These are phyloP conservation scores for Antheraea assamensis DNA, from an alignment of 2,888 invertebrate species.

Conservation along the genomic window DNA sequence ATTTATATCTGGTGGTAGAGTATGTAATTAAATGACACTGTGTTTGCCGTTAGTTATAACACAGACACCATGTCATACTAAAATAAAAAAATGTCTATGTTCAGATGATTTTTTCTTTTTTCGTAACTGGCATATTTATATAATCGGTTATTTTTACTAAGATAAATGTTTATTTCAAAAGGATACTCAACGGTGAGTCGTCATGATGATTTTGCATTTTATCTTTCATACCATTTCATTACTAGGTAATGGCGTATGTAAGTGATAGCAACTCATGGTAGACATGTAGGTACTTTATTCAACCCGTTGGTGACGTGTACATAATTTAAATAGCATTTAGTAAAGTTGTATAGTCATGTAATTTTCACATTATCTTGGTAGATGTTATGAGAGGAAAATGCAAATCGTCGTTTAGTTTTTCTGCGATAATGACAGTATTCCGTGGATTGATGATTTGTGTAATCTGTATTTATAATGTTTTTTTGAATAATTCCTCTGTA, in stretches of 20 bases:
- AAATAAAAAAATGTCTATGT: too few species aligned
- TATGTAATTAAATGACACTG: too few species aligned
- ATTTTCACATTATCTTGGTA: background rate
- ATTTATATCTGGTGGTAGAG: too few species aligned
- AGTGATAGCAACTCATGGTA: background rate
- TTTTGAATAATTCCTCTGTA: background rate
- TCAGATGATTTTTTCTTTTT: too few species aligned
- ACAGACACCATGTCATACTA: too few species aligned
- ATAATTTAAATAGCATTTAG: background rate
- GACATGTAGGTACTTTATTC: background rate
- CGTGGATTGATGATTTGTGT: background rate
- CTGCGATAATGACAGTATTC: background rate
- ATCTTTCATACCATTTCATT: too few species aligned
- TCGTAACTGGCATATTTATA: too few species aligned
- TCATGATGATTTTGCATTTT: too few species aligned
- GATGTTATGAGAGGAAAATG: background rate
- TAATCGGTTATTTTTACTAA: too few species aligned
- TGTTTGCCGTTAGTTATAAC: too few species aligned
- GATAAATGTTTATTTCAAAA: too few species aligned
- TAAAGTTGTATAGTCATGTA: slow-evolving; percentile 2
- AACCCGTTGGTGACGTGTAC: background rate
- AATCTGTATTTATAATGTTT: background rate
- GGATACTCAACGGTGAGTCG: too few species aligned
- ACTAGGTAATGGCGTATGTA: background rate
- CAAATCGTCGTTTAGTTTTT: background rate